Evolutionary conservation across 2,113 vertebrate genomes (phyloP).

Genomic region (Noctilio leporinus): DNA sequence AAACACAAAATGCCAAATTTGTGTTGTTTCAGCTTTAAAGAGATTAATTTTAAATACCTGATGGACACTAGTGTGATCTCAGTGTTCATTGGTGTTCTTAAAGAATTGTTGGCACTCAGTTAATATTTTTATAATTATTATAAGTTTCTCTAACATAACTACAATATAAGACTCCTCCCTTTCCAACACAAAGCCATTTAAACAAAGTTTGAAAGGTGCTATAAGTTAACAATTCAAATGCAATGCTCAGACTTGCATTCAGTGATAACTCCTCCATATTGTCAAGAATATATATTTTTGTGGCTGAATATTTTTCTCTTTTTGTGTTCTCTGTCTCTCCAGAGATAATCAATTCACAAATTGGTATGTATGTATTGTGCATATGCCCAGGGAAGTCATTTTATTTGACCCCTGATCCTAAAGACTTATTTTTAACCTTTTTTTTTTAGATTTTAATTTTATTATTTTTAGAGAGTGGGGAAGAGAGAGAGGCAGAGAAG

Average conservation of each 20-base stretch:
- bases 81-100: conserved; percentile 61
- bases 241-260: not conserved
- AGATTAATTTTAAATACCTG: conserved; percentile 68
- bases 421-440: too few species aligned
- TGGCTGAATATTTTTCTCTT: not conserved
- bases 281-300: not conserved
- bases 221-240: conserved; percentile 59
- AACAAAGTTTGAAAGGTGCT: conserved; percentile 56
- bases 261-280: not conserved
- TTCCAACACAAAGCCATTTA: conserved; percentile 59
- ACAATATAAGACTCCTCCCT: conserved; percentile 60
- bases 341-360: not conserved
- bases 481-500: too few species aligned
- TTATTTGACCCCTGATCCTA: not conserved
- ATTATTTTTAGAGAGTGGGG: too few species aligned
- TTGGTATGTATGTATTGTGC: not conserved
- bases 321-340: not conserved
- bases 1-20: conserved; percentile 32
- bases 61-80: conserved; percentile 56
- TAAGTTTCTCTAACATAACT: conserved; percentile 67
- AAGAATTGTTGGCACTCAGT: conserved; percentile 64
- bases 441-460: too few species aligned
- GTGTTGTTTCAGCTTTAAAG: conserved; percentile 52
- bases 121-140: conserved; percentile 70
- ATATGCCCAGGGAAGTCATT: not conserved